Evolutionary conservation across 2,888 invertebrate species (phyloP).

Genomic region (Rotaria sp.): DNA sequence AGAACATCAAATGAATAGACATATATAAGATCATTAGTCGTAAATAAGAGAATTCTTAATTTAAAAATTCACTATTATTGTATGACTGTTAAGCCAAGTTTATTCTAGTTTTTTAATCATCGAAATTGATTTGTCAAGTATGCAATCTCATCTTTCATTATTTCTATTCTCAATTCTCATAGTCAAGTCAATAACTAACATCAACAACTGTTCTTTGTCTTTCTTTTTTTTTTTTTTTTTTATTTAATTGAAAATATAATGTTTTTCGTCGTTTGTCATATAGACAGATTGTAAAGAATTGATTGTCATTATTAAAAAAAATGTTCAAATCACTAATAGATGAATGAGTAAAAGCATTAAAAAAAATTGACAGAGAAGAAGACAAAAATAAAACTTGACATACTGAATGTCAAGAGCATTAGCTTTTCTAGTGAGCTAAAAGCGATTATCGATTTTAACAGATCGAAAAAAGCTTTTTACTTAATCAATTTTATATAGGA

Average conservation of each 20-base stretch:
- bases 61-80: neutral
- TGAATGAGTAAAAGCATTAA: neutral
- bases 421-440: neutral
- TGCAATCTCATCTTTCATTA: neutral
- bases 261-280: neutral
- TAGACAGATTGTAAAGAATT: neutral
- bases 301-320: neutral
- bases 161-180: neutral
- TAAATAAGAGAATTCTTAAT: neutral
- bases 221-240: neutral
- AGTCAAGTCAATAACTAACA: neutral
- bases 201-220: neutral
- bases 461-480: neutral
- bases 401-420: neutral
- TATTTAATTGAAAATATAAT: neutral
- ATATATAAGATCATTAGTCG: neutral
- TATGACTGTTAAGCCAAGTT: neutral
- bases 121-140: slow-evolving; percentile 5
- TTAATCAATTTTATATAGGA: neutral
- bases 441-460: neutral
- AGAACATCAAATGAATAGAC: neutral
- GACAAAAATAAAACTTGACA: neutral
- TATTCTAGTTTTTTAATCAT: neutral
- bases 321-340: neutral
- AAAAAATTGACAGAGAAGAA: neutral